Conservation (phyloP, 2,797 vertebrate species). For the Tenualosa ilisha region DNA sequence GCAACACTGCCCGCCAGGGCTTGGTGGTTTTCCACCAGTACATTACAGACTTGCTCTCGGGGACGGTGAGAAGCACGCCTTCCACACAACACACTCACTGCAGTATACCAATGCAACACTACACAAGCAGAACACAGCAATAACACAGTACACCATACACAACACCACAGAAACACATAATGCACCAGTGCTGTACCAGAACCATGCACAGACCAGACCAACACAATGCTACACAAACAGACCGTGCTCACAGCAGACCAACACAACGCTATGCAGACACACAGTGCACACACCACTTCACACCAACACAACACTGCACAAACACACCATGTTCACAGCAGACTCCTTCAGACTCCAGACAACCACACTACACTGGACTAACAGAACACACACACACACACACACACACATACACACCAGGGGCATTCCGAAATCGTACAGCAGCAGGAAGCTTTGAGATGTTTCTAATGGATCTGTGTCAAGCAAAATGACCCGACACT, state of each 20-base stretch:
- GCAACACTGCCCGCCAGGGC: constrained; percentile 66
- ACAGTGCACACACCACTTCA: neutral
- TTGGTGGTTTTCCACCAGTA: constrained; percentile 87
- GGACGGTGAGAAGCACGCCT: constrained; percentile 80
- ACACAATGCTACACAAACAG: neutral
- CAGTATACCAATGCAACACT: too few species aligned
- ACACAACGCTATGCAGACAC: neutral
- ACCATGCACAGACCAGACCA: neutral
- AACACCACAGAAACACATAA: neutral
- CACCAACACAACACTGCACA: neutral
- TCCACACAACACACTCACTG: neutral
- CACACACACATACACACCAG: too few species aligned
- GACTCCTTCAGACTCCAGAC: too few species aligned
- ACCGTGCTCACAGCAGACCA: neutral
- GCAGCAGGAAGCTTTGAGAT: too few species aligned
- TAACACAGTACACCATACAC: neutral
- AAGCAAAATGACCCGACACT: too few species aligned
- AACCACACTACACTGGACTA: too few species aligned
- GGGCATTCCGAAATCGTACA: too few species aligned
- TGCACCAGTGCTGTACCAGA: neutral
- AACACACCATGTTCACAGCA: neutral
- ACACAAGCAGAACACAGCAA: too few species aligned
- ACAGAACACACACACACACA: too few species aligned
- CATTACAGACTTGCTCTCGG: constrained; percentile 88
- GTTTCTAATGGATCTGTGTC: too few species aligned